phyloP scores from a whole-genome alignment of 2,888 invertebrate species.

The Pristionchus exspectatus region DNA sequence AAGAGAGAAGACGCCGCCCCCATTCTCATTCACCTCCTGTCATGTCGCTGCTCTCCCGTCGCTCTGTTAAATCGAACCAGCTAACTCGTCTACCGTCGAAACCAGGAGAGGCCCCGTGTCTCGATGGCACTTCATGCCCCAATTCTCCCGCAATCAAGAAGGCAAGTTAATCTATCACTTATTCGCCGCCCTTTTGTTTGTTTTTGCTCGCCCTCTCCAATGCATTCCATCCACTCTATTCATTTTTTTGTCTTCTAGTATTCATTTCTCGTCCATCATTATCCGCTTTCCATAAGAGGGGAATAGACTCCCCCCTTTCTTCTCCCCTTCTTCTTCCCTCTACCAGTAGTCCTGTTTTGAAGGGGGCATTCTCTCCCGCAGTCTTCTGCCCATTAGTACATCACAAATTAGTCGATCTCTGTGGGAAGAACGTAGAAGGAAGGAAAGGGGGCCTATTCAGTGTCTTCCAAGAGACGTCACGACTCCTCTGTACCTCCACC shows the following conservation, averaged over 20 bases:
- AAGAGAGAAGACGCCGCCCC: slow-evolving; percentile 39
- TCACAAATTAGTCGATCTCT: slow-evolving; percentile 28
- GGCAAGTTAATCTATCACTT: slow-evolving; percentile 48
- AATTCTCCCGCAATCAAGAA: slow-evolving; percentile 67
- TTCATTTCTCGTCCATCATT: slow-evolving; percentile 20
- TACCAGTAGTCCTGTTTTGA: neutral
- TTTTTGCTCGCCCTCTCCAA: neutral
- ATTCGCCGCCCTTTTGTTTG: slow-evolving; percentile 3
- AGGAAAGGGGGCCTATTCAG: neutral
- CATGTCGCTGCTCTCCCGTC: slow-evolving; percentile 57
- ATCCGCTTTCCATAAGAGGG: neutral
- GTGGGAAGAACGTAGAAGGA: slow-evolving; percentile 1
- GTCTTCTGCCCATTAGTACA: slow-evolving; percentile 27
- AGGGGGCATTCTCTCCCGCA: neutral
- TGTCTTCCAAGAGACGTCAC: slow-evolving; percentile 23
- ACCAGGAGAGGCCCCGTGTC: slow-evolving; percentile 57
- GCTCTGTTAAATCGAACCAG: slow-evolving; percentile 57
- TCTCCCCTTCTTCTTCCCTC: slow-evolving; percentile 9
- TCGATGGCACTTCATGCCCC: slow-evolving; percentile 63
- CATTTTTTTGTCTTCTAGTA: slow-evolving; percentile 31
- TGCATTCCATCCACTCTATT: slow-evolving; percentile 22
- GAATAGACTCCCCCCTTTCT: slow-evolving; percentile 1
- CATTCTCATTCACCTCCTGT: slow-evolving; percentile 34
- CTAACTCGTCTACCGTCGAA: slow-evolving; percentile 62
- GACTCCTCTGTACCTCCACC: neutral